phyloP scores from a whole-genome alignment of 2,113 vertebrate species.

The Salvator merianae region DNA sequence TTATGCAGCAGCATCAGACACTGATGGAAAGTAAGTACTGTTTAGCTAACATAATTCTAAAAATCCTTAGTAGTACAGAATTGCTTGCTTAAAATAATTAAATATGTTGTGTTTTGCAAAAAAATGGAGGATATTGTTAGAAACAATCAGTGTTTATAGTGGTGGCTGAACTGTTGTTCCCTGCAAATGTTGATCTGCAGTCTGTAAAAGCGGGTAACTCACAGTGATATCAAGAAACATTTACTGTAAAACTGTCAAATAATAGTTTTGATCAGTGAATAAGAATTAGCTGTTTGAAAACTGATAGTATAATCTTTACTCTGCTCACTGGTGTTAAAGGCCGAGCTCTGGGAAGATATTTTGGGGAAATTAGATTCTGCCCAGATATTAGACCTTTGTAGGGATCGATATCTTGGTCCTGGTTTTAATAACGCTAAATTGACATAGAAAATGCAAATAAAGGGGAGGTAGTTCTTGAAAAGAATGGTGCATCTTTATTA shows the following conservation, averaged over 20 bases:
- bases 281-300: not conserved
- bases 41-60: conserved; percentile 34
- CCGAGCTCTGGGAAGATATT: no score
- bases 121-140: not conserved
- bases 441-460: no score
- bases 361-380: no score
- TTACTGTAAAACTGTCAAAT: not conserved
- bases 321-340: no score
- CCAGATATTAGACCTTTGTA: no score
- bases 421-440: no score
- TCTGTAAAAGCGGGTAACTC: not conserved
- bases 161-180: not conserved
- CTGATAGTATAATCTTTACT: not conserved
- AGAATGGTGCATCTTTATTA: no score
- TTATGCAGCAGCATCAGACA: conserved; percentile 97
- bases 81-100: not conserved
- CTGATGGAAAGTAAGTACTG: conserved; percentile 92
- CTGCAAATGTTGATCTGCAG: not conserved
- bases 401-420: no score
- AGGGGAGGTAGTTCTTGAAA: no score
- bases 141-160: not conserved
- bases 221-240: not conserved
- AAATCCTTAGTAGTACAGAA: conserved; percentile 7
- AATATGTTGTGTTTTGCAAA: not conserved
- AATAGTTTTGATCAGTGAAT: not conserved